These are phyloP conservation scores for Platichthys stellatus DNA, from an alignment of 2,113 vertebrate genomes.

Conservation along the genomic window DNA sequence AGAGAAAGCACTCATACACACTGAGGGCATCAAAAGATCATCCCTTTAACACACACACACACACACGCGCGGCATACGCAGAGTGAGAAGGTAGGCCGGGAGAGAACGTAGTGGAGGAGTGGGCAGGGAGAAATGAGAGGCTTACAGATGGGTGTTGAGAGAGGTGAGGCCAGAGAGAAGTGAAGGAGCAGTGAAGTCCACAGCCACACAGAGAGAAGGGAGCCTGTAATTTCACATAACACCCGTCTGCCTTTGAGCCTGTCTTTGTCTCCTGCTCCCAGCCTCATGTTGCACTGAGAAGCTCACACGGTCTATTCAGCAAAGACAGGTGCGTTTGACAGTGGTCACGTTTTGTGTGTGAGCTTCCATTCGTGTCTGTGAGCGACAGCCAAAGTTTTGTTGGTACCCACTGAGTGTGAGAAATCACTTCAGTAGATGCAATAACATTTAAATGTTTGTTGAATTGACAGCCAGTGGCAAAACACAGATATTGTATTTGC, in stretches of 20 bases:
- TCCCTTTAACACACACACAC: constrained; percentile 61
- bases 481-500: too few relatives aligned
- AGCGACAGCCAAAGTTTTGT: constrained; percentile 8
- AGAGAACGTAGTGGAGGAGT: constrained; percentile 60
- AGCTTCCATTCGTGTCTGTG: constrained; percentile 13
- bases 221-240: constrained; percentile 77
- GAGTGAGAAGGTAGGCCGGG: constrained; percentile 60
- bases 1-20: constrained; percentile 68
- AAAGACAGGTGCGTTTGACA: constrained; percentile 38
- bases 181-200: constrained; percentile 73
- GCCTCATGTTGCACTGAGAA: constrained; percentile 38
- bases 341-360: constrained; percentile 32
- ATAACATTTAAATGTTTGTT: too few relatives aligned
- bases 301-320: constrained; percentile 62
- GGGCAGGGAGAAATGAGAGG: constrained; percentile 66
- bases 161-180: constrained; percentile 71
- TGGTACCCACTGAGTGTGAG: background rate
- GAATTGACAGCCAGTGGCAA: too few relatives aligned
- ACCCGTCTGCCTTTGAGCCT: constrained; percentile 66
- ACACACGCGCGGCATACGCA: background rate
- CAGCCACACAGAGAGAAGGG: constrained; percentile 70
- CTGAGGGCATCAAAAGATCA: constrained; percentile 75
- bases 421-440: background rate
- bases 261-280: constrained; percentile 54
- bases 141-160: constrained; percentile 72